Evolutionary conservation across 23 tunicate genomes (phyloP), one percentile per base, ranked within the genome.

Genomic region (Botrylloides violaceus): DNA sequence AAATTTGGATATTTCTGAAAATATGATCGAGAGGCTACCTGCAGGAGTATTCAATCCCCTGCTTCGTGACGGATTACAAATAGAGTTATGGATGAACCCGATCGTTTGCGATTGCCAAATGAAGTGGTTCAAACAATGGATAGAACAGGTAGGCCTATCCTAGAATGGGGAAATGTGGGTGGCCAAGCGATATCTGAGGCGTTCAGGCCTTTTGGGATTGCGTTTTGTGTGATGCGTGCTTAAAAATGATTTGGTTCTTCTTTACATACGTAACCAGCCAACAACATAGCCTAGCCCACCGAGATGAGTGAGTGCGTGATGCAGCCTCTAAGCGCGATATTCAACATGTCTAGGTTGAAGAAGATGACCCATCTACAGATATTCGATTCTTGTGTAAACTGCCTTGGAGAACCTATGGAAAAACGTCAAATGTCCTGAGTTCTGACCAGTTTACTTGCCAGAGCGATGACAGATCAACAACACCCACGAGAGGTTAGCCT

Each of bases 111-210:
- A 90, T 36, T 90, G 97, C 75, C 68, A 64, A 23, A 58, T 90
- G 85, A 90, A 83, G 55, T 35, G 71, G 47, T 83, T 90, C 37
- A 90, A 90, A 75, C 59, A 72, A 30, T 90, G 90, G 90, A 71
- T 90, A 18, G 89, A 83, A 35, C 38, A 71, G 65, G 97, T 90
- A 43, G 9, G 53, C 15, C 12, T n/a, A n/a, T n/a, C n/a, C n/a
- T n/a, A n/a, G n/a, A n/a, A n/a, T n/a, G n/a, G n/a, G n/a, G n/a
- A n/a, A n/a, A n/a, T n/a, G n/a, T n/a, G n/a, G n/a, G n/a, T n/a
- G n/a, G n/a, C n/a, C n/a, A n/a, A n/a, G n/a, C n/a, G n/a, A n/a
- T n/a, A n/a, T n/a, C n/a, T n/a, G n/a, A n/a, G n/a, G n/a, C n/a
- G n/a, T n/a, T n/a, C n/a, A n/a, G n/a, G n/a, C n/a, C n/a, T n/a